Evolutionary conservation across 2,888 invertebrate species (phyloP), one percentile per base, ranked within the genome.

Genomic region (Cantharis rustica): DNA sequence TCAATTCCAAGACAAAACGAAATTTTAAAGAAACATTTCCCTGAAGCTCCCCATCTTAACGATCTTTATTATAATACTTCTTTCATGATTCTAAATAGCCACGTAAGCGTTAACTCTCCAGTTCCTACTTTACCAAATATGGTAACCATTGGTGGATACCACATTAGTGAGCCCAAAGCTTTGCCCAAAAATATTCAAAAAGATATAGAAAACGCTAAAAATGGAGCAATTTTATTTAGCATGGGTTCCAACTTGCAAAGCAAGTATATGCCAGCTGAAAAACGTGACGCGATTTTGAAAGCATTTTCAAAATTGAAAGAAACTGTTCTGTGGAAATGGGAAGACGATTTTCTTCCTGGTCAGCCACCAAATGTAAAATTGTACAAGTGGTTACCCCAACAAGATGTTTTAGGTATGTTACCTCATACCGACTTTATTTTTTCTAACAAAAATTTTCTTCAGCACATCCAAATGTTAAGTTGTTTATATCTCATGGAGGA

Each of bases 321-420:
- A 79, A 91, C 90, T 9, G 90, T 94, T 0, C 83, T 94, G 20
- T 93, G 93, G 93, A 94, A 94, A 87, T 94, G 92, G 92, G 93
- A 93, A 81, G 90, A 90, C 0, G 89, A 90, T 20, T 73, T 75
- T 23, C 76, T 85, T 16, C 82, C 83, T n/a, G 81, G 82, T 5
- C 79, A 64, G 23, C 75, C 72, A 1, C 11, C 66, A 15, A 76
- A 79, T 68, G 74, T 79, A 0, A 81, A 76, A 71, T 3, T 77
- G 2, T 16, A 79, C 7, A 84, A 82, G 62, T 86, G 86, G 86
- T 79, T 85, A 63, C 86, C 86, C 20, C 86, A 86, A 77, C 79
- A 83, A 31, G 85, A 84, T 74, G 80, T 85, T 62, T 79, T 86
- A 62, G 84, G 85, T 85, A 80, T 71, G 72, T 72, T n/a, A 47